Evolutionary conservation across 2,797 vertebrate genomes (phyloP).

Genomic region (Eospalax fontanierii): DNA sequence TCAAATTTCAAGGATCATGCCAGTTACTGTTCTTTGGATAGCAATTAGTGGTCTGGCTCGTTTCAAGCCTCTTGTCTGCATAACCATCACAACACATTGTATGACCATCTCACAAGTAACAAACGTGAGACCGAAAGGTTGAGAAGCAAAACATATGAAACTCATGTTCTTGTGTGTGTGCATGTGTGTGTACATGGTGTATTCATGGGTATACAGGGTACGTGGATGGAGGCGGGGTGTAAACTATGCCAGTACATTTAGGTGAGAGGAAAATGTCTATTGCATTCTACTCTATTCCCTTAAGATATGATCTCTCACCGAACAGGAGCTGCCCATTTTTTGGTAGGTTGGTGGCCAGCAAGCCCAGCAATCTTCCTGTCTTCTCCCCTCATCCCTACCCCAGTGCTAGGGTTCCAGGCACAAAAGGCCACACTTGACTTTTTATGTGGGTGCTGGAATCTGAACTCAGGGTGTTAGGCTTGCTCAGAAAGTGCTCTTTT

Average conservation of each 20-base stretch:
- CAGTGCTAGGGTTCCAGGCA: neutral
- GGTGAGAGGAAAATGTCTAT: neutral
- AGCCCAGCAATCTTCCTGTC: neutral
- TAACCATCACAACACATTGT: neutral
- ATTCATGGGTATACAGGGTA: neutral
- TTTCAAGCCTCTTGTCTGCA: constrained; percentile 32
- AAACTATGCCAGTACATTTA: neutral
- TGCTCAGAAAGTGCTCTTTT: neutral
- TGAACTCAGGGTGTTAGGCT: neutral
- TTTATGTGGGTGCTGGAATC: neutral
- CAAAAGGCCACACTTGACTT: neutral
- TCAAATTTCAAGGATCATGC: constrained; percentile 1
- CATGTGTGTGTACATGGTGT: neutral
- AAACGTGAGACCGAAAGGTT: constrained; percentile 3
- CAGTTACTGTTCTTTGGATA: constrained; percentile 35
- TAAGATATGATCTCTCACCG: neutral
- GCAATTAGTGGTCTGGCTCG: neutral
- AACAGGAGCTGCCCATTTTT: neutral
- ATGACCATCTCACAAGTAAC: constrained; percentile 42
- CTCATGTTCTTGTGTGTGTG: neutral
- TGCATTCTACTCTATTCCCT: neutral
- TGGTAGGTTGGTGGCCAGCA: neutral
- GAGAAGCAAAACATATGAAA: neutral
- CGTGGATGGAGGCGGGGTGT: accelerated
- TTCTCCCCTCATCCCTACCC: neutral